Evolutionary conservation across 1,140 invertebrate genomes (phyloP), one percentile per base, ranked within the genome.

Genomic region (Neodiprion virginianus): DNA sequence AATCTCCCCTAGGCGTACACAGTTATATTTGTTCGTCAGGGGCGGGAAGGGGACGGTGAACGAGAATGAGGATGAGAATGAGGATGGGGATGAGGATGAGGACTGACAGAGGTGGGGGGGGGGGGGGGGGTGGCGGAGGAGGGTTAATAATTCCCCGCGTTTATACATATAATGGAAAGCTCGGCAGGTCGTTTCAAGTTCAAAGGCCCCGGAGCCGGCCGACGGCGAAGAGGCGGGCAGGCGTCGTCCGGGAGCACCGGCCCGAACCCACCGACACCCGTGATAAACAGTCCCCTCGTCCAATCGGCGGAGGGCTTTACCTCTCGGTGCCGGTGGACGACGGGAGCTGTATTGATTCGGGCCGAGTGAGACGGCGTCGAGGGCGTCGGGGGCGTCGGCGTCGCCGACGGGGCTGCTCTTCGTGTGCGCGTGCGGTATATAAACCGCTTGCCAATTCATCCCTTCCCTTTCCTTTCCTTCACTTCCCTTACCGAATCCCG

Each of bases 301-400:
- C 53, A 61, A 61, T 61, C 53, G n/a, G 8, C 8, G 53, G 11
- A 61, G 53, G 53, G 53, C 53, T 61, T 61, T 61, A 61, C 11
- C 53, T 17, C 11, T 12, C 17, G 53, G 53, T 61, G 53, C 53
- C 53, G 28, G 53, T 17, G 53, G 53, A 14, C 11, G 53, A 61
- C 11, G 53, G n/a, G 53, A 61, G 53, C 53, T 61, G 53, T 61
- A 61, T 61, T 61, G 53, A 61, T 61, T 61, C 53, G 53, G 53
- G 28, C 2, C 28, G 53, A 61, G 53, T 61, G 53, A 61, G 53
- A 61, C 53, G 53, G n/a, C 53, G 53, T 61, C 53, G 50, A 53
- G 50, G 50, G 50, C 50, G 53, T 61, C 53, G 53, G 53, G 11
- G 8, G 53, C 53, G 53, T 61, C 53, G 53, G 5, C 28, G 28